Evolutionary conservation across 2,888 invertebrate species (phyloP).

Genomic region (Myopa tessellatipennis): DNA sequence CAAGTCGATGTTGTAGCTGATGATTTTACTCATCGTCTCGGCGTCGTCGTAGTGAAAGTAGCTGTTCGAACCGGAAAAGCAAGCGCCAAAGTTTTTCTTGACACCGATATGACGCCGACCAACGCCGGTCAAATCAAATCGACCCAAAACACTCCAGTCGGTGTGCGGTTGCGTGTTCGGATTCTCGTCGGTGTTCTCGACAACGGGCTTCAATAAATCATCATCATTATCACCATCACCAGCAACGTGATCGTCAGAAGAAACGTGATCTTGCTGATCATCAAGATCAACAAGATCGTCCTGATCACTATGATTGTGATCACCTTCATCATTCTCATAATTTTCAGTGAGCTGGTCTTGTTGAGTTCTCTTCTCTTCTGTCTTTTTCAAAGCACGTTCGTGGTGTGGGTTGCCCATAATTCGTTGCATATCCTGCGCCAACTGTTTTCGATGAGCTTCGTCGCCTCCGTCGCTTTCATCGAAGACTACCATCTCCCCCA

Average conservation of each 20-base stretch:
- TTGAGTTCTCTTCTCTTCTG: background rate
- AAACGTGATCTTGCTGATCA: background rate
- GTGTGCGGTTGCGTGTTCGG: slow-evolving; percentile 55
- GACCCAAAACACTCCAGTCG: slow-evolving; percentile 62
- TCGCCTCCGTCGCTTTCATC: slow-evolving; percentile 58
- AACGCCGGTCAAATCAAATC: slow-evolving; percentile 59
- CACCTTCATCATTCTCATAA: slow-evolving; percentile 10
- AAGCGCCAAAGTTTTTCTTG: slow-evolving; percentile 71
- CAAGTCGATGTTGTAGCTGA: slow-evolving; percentile 86
- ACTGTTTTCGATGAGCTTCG: slow-evolving; percentile 64
- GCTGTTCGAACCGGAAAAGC: slow-evolving; percentile 85
- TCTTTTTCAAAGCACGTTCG: slow-evolving; percentile 42
- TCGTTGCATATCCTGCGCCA: slow-evolving; percentile 66
- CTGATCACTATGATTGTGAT: background rate
- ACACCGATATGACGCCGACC: slow-evolving; percentile 59
- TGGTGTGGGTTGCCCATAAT: slow-evolving; percentile 65
- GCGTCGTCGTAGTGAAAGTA: slow-evolving; percentile 90
- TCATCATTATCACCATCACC: slow-evolving; percentile 48
- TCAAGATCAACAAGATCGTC: slow-evolving; percentile 9
- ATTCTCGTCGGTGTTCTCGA: slow-evolving; percentile 11
- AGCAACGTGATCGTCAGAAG: slow-evolving; percentile 15
- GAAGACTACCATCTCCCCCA: slow-evolving; percentile 57
- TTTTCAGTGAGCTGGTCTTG: slow-evolving; percentile 11
- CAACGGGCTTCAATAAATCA: slow-evolving; percentile 50
- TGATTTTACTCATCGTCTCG: slow-evolving; percentile 85